Base-by-base conservation (phyloP, 1,140 invertebrate genomes). In the Tribolium castaneum region DNA sequence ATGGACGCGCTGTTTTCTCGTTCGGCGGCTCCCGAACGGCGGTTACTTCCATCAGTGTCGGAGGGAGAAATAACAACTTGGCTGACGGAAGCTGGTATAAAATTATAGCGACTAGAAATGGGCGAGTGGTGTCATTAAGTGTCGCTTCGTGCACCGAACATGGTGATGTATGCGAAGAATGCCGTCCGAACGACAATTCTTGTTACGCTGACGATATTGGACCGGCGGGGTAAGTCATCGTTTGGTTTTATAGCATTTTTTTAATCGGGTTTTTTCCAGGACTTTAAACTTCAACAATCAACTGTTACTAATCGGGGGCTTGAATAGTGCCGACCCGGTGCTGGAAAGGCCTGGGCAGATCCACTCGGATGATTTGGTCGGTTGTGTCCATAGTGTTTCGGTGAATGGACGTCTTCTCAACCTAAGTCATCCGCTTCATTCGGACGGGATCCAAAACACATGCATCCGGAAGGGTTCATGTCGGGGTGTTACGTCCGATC, bases 231-330 rank as follows among this genome's bases (percentile, higher is more conserved):
- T 96, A 88, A 90, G 90, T 81, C 71, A 7, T 51, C 70, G 22
- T 71, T 54, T 62, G 9, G 30, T 30, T 66, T 14, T 56, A 7
- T 45, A n/a, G n/a, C 9, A 66, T 30, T 12, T 45, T 78, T 66
- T 30, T 30, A 30, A 30, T 30, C 25, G 25, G 25, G 25, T 30
- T 54, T 52, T 75, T 83, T 80, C 35, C 76, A 97, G 95, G 72
- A 96, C 95, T 0, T 86, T 98, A n/a, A 97, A 97, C 83, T 97
- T 98, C 86, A 96, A 97, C 87, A 95, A 94, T 79, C 94, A 97
- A 84, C 93, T 92, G 0, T 87, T 99, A 54, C 89, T 94, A 19
- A 90, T 99, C 77, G 97, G 97, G 25, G 97, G 97, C 13, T 86
- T 99, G 7, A 88, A 91, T 39, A 92, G 92, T 59, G 93, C 96